Base-by-base conservation (phyloP, 2,113 vertebrate species). In the Tinamus guttatus region DNA sequence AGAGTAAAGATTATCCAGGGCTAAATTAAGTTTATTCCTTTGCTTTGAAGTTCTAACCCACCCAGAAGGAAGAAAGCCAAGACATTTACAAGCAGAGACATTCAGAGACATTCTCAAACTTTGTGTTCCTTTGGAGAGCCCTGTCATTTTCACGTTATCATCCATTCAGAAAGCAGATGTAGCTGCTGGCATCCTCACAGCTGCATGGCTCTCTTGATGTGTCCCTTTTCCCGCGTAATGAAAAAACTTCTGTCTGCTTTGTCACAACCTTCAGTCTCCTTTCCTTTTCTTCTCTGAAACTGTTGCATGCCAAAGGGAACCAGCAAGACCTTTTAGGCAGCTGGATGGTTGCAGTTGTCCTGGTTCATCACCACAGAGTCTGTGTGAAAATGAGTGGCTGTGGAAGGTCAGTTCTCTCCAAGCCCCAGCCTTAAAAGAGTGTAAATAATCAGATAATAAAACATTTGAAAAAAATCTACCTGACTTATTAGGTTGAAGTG, bases 221-320 rank as follows among this genome's bases (percentile, higher is more conserved):
- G 71, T 87, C 81, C 84, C 79, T 88, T 63, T 76, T 81, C 81
- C 80, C 93, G 47, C 76, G 92, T 77, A 88, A 89, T 92, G 91
- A 92, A 92, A 89, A 94, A 76, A 64, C 83, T 91, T 93, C 87
- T 91, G 83, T 71, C 63, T 92, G 60, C 8, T 88, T 92, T 38
- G 1, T 58, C 41, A 85, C 36, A 60, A 84, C 34, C 56, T 93
- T 87, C 87, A 78, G 76, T 89, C 85, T 94, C 59, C 59, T 94
- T 93, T 97, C 81, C 67, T 91, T 81, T 71, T 43, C 47, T 88
- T 21, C 36, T 80, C 65, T 87, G 32, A 94, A 87, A 59, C n/a
- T 89, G 54, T 47, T 0, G 0, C 52, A 36, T 60, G 45, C 56
- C 70, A 82, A 95, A 94, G 51, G n/a, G 41, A 84, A n/a, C n/a